Conservation (phyloP, 2,888 invertebrate species). For the Beris morrisii region DNA sequence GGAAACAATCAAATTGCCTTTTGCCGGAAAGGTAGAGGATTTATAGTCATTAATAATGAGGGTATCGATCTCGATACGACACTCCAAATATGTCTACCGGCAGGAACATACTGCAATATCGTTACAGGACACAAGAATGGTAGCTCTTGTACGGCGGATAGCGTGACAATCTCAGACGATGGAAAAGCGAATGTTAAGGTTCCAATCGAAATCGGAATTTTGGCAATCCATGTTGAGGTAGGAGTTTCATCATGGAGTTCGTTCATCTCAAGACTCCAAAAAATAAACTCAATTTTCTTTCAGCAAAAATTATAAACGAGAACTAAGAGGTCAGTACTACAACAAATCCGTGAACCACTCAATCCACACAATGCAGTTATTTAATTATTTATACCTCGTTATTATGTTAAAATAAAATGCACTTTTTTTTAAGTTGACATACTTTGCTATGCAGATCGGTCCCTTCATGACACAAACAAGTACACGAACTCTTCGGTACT, state of each 20-base stretch:
- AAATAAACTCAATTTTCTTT: neutral
- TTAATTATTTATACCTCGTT: constrained; percentile 12
- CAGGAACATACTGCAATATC: constrained; percentile 71
- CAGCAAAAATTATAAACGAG: constrained; percentile 17
- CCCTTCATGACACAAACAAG: too few species aligned
- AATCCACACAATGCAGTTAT: too few species aligned
- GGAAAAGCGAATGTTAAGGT: constrained; percentile 26
- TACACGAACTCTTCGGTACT: too few species aligned
- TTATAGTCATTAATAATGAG: constrained; percentile 39
- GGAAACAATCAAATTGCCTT: constrained; percentile 76
- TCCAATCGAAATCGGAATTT: constrained; percentile 20
- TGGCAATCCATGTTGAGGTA: constrained; percentile 39
- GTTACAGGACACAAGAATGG: constrained; percentile 58
- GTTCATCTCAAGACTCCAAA: neutral
- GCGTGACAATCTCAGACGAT: constrained; percentile 18
- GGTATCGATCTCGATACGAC: constrained; percentile 54
- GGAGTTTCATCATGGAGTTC: neutral
- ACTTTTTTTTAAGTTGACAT: constrained; percentile 10
- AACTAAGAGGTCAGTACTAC: too few species aligned
- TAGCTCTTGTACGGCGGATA: constrained; percentile 59
- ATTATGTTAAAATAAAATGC: constrained; percentile 16
- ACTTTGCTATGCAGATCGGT: too few species aligned
- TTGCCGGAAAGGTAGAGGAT: constrained; percentile 65
- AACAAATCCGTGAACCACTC: too few species aligned
- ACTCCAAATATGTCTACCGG: constrained; percentile 59